Conservation (phyloP, 2,113 vertebrate genomes). For the Actinemys pallida region DNA sequence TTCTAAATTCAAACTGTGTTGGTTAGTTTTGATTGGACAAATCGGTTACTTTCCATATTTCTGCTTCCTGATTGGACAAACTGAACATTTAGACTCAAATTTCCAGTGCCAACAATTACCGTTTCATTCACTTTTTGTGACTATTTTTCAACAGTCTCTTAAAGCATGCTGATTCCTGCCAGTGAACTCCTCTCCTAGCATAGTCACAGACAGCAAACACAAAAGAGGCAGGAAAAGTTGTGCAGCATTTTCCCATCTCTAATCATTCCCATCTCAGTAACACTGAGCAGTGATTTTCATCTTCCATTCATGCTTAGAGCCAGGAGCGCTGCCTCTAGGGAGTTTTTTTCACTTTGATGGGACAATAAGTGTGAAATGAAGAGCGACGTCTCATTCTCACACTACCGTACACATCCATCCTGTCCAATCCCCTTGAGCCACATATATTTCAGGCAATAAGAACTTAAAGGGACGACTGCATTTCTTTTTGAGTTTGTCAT, state of each 20-base stretch:
- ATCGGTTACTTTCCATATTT: not conserved
- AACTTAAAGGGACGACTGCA: not conserved
- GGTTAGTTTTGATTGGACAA: not conserved
- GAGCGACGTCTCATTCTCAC: not conserved
- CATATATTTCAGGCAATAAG: not conserved
- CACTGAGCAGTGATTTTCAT: rapidly evolving
- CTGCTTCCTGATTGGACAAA: not conserved
- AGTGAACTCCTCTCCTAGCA: rapidly evolving
- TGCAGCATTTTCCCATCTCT: rapidly evolving
- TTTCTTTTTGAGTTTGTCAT: not conserved
- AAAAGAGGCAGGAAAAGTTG: rapidly evolving
- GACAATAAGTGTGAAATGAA: not conserved
- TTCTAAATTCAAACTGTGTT: not conserved
- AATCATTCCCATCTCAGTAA: not conserved
- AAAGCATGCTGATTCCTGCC: rapidly evolving
- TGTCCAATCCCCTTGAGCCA: too few relatives aligned
- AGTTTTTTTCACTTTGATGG: not conserved
- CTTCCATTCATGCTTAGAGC: not conserved
- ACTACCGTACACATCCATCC: not conserved
- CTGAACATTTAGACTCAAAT: not conserved
- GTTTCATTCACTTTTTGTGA: not conserved
- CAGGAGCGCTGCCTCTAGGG: not conserved
- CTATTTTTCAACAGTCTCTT: not conserved
- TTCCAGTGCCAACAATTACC: slow-evolving; percentile 13
- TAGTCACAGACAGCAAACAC: not conserved